Conservation (phyloP, 1,140 invertebrate species). For the Cherax destructor region DNA sequence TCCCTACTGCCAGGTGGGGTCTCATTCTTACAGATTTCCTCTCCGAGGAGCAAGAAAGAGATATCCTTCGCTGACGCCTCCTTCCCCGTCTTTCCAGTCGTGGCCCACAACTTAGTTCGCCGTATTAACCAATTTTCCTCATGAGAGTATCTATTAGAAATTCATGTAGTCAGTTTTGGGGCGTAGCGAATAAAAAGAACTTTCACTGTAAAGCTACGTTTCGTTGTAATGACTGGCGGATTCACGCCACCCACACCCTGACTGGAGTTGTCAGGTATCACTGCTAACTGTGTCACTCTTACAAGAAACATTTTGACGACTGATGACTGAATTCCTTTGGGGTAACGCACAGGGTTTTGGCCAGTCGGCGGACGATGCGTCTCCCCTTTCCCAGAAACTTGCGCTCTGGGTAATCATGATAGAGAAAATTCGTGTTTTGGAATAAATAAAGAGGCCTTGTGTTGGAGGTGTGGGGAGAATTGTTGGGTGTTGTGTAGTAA, state of each 20-base stretch:
- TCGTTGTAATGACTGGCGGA: slow-evolving; percentile 7
- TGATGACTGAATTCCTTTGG: too few relatives aligned
- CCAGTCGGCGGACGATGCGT: too few relatives aligned
- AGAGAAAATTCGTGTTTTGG: neutral
- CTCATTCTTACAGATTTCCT: slow-evolving; percentile 16
- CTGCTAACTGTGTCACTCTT: neutral
- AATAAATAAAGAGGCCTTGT: slow-evolving; percentile 1
- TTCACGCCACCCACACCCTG: neutral
- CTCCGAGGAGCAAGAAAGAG: neutral
- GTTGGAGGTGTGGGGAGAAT: neutral
- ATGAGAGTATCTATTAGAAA: neutral
- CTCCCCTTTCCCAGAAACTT: too few relatives aligned
- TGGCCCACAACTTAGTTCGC: neutral
- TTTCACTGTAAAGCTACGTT: neutral
- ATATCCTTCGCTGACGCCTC: too few relatives aligned
- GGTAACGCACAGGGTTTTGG: too few relatives aligned
- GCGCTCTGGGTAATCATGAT: too few relatives aligned
- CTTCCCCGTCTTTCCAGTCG: neutral
- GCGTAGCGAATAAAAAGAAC: neutral
- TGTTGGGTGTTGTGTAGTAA: slow-evolving; percentile 14
- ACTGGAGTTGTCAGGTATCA: neutral
- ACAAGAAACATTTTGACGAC: too few relatives aligned
- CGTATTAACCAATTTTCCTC: neutral
- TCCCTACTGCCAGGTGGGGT: neutral
- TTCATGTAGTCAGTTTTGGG: neutral